These are phyloP conservation scores for Chondrilla cf. caribensis DNA, from an alignment of 37 sponge, comb jelly and placozoan species.

Conservation along the genomic window DNA sequence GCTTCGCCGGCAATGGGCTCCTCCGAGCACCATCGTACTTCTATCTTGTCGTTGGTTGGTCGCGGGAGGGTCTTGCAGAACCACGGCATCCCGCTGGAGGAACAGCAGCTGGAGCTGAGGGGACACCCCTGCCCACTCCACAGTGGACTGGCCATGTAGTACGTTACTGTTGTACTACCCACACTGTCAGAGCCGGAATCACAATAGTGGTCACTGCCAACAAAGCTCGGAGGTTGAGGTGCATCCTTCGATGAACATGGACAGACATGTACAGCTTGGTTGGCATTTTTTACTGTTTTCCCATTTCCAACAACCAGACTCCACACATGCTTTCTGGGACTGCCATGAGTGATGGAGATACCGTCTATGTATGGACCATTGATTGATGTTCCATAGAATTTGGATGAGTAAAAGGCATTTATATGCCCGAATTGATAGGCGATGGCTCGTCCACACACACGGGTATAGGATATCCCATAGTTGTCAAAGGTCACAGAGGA, in stretches of 20 bases:
- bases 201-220: not conserved
- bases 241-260: not conserved
- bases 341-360: conserved; percentile 3
- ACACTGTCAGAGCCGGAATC: not conserved
- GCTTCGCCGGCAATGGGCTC: not conserved
- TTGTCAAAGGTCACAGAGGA: not conserved
- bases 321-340: conserved; percentile 7
- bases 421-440: not conserved
- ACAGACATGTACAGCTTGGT: not conserved
- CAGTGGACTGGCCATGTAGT: not conserved
- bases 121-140: not conserved
- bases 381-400: not conserved
- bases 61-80: conserved; percentile 1
- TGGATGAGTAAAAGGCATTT: not conserved
- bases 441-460: not conserved
- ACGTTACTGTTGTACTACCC: not conserved
- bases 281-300: not conserved
- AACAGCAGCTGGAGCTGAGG: not conserved
- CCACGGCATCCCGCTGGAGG: conserved; percentile 14
- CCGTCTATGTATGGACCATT: not conserved
- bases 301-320: not conserved
- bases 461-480: not conserved
- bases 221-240: not conserved
- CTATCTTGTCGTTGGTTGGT: conserved; percentile 1
- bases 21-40: not conserved